A percentile compares a stretch with the other conserved stretches of the same genome.
These are phyloP conservation scores for Diplazon laetatorius DNA, from an alignment of 2,888 invertebrate genomes.

Conservation along the genomic window DNA sequence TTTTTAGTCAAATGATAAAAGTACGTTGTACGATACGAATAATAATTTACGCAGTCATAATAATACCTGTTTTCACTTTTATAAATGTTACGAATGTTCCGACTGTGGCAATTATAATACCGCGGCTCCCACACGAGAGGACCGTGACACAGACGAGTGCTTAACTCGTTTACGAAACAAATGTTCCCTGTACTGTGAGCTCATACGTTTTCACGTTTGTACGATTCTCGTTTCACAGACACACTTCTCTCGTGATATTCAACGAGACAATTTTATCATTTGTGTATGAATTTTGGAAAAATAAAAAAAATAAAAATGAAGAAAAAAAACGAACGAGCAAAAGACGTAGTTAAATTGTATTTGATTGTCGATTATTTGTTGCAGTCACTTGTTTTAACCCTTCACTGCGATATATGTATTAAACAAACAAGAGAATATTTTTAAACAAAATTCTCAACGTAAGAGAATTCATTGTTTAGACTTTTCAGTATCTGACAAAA, in stretches of 20 bases:
- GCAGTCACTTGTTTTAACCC: slow-evolving; percentile 1
- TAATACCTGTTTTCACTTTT: slow-evolving; percentile 65
- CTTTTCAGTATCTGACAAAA: no score
- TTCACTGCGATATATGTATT: background rate
- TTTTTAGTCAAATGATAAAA: slow-evolving; percentile 12
- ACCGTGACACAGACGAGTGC: background rate
- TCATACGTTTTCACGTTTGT: slow-evolving; percentile 8
- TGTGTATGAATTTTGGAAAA: slow-evolving; percentile 58
- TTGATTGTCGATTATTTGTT: slow-evolving; percentile 64
- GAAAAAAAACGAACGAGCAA: no score
- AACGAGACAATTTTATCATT: slow-evolving; percentile 53
- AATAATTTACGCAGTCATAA: slow-evolving; percentile 27
- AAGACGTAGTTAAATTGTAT: slow-evolving; percentile 69
- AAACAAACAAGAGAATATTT: no score
- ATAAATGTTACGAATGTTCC: slow-evolving; percentile 52
- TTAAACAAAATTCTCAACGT: no score
- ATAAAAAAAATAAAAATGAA: slow-evolving; percentile 39
- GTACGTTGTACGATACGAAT: slow-evolving; percentile 12
- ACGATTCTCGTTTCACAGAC: slow-evolving; percentile 23
- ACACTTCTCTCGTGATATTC: slow-evolving; percentile 25
- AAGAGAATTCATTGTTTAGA: no score
- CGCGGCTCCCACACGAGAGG: background rate
- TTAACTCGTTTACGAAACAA: slow-evolving; percentile 28
- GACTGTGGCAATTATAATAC: slow-evolving; percentile 26
- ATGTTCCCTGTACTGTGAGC: slow-evolving; percentile 10